phyloP scores from a whole-genome alignment of 2,797 vertebrate species.

The Notoglanidium macrostoma region DNA sequence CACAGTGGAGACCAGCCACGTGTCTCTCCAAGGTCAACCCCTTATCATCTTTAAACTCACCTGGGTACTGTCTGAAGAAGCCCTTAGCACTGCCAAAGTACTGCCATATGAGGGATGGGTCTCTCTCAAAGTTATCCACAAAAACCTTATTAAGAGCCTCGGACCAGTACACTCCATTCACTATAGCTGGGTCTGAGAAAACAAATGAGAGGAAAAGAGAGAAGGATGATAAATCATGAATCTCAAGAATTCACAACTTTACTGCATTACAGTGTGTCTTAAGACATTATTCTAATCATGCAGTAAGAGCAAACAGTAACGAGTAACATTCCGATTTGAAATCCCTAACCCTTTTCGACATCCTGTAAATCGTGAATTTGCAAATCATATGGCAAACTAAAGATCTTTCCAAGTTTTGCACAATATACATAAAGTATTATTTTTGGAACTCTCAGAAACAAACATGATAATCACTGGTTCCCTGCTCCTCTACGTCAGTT shows the following conservation, averaged over 20 bases:
- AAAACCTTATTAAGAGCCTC: conserved; percentile 97
- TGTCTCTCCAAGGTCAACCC: neutral
- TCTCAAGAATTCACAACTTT: neutral
- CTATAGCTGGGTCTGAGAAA: conserved; percentile 87
- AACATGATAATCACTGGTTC: neutral
- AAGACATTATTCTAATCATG: neutral
- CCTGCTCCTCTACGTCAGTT: neutral
- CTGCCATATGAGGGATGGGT: conserved; percentile 96
- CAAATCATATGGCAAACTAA: neutral
- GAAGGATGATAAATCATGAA: neutral
- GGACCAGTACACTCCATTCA: conserved; percentile 97
- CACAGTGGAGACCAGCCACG: neutral
- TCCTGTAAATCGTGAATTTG: neutral
- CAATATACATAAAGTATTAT: neutral
- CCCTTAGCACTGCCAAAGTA: conserved; percentile 97
- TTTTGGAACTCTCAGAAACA: neutral
- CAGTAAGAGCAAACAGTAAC: neutral
- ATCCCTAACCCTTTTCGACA: neutral
- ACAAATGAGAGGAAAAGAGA: conserved; percentile 12
- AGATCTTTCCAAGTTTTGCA: neutral
- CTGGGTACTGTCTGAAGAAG: conserved; percentile 96
- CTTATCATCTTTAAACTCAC: conserved; percentile 68
- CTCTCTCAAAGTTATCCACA: conserved; percentile 94
- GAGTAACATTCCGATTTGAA: neutral
- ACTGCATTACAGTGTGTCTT: neutral